Conservation (phyloP, 2,113 vertebrate species). For the Cacatua alba region DNA sequence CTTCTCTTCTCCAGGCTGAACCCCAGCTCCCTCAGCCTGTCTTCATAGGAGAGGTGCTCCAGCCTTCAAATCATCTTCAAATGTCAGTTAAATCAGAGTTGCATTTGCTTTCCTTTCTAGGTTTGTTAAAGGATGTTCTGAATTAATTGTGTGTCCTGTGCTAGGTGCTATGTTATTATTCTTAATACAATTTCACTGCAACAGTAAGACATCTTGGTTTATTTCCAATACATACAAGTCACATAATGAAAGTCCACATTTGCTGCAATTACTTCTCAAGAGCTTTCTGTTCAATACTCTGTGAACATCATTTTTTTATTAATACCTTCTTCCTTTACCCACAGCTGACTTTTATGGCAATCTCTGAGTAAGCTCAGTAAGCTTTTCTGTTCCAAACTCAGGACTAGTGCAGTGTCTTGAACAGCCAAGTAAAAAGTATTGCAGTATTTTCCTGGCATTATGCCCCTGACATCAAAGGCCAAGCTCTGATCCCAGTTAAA, state of each 20-base stretch:
- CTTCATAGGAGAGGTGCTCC: neutral
- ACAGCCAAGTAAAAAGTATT: neutral
- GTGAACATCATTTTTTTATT: neutral
- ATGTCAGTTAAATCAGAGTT: neutral
- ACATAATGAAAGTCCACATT: neutral
- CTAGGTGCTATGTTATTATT: neutral
- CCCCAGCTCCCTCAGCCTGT: neutral
- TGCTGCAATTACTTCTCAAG: neutral
- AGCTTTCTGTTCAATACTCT: neutral
- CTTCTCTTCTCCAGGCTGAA: neutral
- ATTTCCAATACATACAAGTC: neutral
- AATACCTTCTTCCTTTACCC: neutral
- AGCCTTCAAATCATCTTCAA: neutral
- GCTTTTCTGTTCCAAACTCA: neutral
- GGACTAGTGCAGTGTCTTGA: neutral
- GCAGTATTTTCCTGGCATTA: constrained; percentile 43
- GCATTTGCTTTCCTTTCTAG: neutral
- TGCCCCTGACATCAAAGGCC: constrained; percentile 17
- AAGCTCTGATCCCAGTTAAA: constrained; percentile 26
- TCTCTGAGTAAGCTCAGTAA: neutral
- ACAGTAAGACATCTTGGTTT: neutral
- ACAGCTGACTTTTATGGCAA: neutral
- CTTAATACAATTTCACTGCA: neutral
- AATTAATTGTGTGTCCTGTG: neutral
- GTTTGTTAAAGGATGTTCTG: neutral